Evolutionary conservation across 2,888 invertebrate genomes (phyloP), one percentile per base, ranked within the genome.

Genomic region (Eupithecia insigniata): DNA sequence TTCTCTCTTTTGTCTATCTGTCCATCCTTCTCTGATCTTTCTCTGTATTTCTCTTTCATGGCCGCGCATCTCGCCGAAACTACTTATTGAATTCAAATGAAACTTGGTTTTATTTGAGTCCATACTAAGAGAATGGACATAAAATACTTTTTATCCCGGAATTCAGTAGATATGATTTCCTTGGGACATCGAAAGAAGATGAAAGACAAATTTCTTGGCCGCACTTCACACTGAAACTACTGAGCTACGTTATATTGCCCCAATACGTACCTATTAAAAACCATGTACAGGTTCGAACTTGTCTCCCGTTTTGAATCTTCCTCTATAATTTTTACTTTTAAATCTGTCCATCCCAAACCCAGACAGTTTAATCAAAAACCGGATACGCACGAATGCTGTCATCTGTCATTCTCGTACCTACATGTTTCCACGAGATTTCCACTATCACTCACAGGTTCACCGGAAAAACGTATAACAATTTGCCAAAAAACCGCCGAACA

Each of bases 281-380:
- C 16, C 18, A 43, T 43, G 7, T 0, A 43, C 43, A 43, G 43
- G 7, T 43, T n/a, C 43, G 7, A n/a, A 18, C n/a, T 43, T 18
- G 4, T 22, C 0, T 46, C 22, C 3, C 8, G 4, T 46, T 46
- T 46, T n/a, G 8, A 46, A 46, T 46, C n/a, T n/a, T n/a, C 22
- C n/a, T 46, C 22, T 46, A 46, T 22, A 46, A 22, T 51, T 51
- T 22, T 51, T 51, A 12, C 26, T 22, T 51, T 51, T 26, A 10
- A 12, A 26, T 22, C 51, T 30, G 28, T 60, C 60, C 18, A 30
- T 60, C 18, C 30, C 28, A 60, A 30, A 60, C 16, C 18, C 62
- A 66, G 65, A 66, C 65, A 66, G 65, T 39, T 22, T 32, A 71
- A 71, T 62, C 71, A 71, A 64, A 51, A 67, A 36, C 67, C 14